phyloP scores from a whole-genome alignment of 2,888 invertebrate genomes.

The Perizoma affinitatum region DNA sequence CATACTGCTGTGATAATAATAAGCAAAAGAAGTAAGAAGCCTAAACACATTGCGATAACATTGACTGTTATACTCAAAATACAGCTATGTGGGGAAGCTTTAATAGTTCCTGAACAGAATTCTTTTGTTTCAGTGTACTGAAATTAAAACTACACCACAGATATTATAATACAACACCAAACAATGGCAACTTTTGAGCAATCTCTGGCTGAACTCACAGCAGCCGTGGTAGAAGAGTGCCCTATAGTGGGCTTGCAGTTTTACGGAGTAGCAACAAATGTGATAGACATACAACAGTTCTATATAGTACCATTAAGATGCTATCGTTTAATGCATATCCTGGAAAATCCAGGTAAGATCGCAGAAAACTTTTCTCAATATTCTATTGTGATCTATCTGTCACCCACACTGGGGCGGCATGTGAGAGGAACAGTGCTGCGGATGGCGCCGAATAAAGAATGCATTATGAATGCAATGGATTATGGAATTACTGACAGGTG shows the following conservation, averaged over 20 bases:
- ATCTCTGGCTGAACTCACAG: neutral
- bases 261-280: conserved; percentile 14
- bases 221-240: neutral
- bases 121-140: no score
- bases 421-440: conserved; percentile 7
- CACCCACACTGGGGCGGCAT: neutral
- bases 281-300: conserved; percentile 13
- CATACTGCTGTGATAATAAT: no score
- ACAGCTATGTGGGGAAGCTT: no score
- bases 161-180: no score
- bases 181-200: conserved; percentile 8
- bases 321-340: neutral
- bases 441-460: conserved; percentile 3
- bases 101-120: no score
- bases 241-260: neutral
- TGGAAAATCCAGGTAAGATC: conserved; percentile 14
- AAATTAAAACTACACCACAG: no score
- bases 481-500: conserved; percentile 14
- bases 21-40: no score
- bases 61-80: no score
- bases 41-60: no score
- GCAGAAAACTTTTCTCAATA: neutral
- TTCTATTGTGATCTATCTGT: conserved; percentile 6
- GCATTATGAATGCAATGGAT: conserved; percentile 13
- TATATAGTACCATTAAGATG: conserved; percentile 14